A percentile compares a stretch with the other conserved stretches of the same genome.
Evolutionary conservation across 1,140 invertebrate species (phyloP).

Genomic region (Heterodera carotae): DNA sequence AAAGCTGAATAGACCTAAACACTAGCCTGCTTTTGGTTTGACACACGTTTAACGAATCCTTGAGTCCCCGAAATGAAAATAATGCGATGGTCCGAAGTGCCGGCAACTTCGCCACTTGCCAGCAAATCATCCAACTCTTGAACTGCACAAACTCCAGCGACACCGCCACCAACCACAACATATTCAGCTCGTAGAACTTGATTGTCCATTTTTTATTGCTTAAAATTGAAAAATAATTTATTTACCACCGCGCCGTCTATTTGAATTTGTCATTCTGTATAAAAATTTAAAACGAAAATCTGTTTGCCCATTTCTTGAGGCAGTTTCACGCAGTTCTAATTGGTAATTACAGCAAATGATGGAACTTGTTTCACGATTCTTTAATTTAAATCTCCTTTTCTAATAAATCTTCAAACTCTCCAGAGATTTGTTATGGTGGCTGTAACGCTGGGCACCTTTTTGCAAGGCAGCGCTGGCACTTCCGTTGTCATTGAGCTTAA

Average conservation of each 20-base stretch:
- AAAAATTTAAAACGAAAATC: neutral
- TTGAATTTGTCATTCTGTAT: neutral
- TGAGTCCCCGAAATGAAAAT: conserved; percentile 30
- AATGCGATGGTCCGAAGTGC: conserved; percentile 17
- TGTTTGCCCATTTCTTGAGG: no score
- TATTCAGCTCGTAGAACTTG: conserved; percentile 20
- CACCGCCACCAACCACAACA: conserved; percentile 44
- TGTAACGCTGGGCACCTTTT: conserved; percentile 32
- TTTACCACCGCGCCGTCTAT: neutral
- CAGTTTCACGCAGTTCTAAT: no score
- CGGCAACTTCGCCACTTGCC: conserved; percentile 14
- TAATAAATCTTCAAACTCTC: no score
- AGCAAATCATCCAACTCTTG: conserved; percentile 37
- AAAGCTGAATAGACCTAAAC: neutral
- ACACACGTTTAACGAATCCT: conserved; percentile 42
- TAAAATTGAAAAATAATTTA: neutral
- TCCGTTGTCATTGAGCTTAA: conserved; percentile 41
- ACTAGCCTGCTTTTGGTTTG: conserved; percentile 31
- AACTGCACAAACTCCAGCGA: conserved; percentile 45
- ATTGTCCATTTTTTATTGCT: no score
- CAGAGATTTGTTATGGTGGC: conserved; percentile 2
- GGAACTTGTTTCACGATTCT: no score
- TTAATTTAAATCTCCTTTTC: no score
- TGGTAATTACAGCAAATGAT: no score
- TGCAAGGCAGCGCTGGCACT: conserved; percentile 20